phyloP scores from a whole-genome alignment of 2,888 invertebrate genomes.

The Eupithecia exiguata region DNA sequence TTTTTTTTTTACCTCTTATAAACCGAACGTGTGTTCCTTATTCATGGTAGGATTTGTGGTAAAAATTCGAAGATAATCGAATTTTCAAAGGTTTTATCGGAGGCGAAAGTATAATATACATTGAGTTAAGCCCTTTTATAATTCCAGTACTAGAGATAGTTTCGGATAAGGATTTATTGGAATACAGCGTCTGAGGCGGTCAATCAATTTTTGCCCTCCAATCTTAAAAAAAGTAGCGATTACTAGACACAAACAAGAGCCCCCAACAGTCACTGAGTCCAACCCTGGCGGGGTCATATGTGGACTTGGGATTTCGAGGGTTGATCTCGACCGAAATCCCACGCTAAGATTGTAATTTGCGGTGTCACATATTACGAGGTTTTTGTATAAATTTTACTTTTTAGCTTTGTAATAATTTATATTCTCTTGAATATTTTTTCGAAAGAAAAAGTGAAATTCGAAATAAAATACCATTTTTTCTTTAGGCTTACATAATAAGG shows the following conservation, averaged over 20 bases:
- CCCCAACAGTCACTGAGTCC: constrained; percentile 3
- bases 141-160: neutral
- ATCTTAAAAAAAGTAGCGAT: neutral
- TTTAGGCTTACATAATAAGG: neutral
- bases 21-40: neutral
- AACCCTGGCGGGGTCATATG: constrained; percentile 25
- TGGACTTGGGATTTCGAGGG: constrained; percentile 28
- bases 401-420: constrained; percentile 1
- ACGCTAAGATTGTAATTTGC: constrained; percentile 36
- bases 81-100: neutral
- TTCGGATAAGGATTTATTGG: neutral
- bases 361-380: constrained; percentile 22
- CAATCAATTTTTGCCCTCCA: neutral
- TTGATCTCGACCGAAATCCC: constrained; percentile 29
- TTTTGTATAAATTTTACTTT: constrained; percentile 26
- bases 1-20: neutral
- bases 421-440: neutral
- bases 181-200: neutral
- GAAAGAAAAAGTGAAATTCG: neutral
- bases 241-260: neutral
- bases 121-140: neutral
- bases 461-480: neutral
- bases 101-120: neutral
- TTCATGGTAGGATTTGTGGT: neutral
- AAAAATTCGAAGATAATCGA: neutral